Percentiles rank a stretch among this genome's conserved stretches.
These are phyloP conservation scores for Augochlorella aurata DNA, from an alignment of 2,888 invertebrate species.

Conservation along the genomic window DNA sequence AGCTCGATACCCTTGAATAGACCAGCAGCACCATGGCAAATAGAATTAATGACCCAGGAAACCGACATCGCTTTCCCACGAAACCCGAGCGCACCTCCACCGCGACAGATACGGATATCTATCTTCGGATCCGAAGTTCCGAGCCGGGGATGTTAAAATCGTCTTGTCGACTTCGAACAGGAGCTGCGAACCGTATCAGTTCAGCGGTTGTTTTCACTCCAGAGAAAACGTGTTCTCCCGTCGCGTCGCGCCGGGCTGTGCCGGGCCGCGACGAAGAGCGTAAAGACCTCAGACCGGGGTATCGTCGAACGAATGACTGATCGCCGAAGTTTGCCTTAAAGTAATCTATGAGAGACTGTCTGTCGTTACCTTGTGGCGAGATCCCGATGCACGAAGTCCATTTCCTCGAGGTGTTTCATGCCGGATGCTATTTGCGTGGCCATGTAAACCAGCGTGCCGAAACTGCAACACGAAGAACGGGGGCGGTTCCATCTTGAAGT, in stretches of 20 bases:
- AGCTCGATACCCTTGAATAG: too few relatives aligned
- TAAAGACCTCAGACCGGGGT: background rate
- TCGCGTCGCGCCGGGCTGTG: background rate
- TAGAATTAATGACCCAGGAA: background rate
- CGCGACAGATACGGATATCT: background rate
- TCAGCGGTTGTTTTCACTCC: background rate
- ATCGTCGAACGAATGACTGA: constrained; percentile 41
- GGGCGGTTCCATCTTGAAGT: constrained; percentile 58
- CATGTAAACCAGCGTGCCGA: constrained; percentile 92
- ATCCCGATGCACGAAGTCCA: constrained; percentile 93
- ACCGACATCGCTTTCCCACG: background rate
- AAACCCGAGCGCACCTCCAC: background rate
- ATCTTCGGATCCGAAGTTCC: background rate
- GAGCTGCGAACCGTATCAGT: background rate
- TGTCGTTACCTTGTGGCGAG: constrained; percentile 88
- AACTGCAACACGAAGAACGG: constrained; percentile 84
- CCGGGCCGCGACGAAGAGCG: background rate
- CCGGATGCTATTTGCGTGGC: constrained; percentile 94
- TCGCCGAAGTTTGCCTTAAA: constrained; percentile 50
- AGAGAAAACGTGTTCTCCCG: constrained; percentile 5
- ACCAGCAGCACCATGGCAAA: background rate
- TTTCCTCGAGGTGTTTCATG: constrained; percentile 94
- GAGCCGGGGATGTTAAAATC: background rate
- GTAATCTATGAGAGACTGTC: constrained; percentile 65
- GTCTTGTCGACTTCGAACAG: background rate